Conservation (phyloP, 2,113 vertebrate species). For the Engraulis encrasicolus region DNA sequence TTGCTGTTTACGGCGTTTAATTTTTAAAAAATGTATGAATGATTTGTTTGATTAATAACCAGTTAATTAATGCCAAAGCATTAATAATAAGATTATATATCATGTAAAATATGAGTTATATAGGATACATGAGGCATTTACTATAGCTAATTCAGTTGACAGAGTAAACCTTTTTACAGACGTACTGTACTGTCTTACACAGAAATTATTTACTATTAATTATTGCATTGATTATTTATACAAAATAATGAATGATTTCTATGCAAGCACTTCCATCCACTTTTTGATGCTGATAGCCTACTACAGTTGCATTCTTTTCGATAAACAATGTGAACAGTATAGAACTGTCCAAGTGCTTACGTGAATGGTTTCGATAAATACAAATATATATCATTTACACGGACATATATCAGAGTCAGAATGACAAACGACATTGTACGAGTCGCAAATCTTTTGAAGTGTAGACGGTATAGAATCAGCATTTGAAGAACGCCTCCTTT, state of each 20-base stretch:
- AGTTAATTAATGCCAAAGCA: background rate
- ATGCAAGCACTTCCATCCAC: background rate
- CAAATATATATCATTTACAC: background rate
- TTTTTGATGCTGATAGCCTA: background rate
- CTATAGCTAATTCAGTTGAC: background rate
- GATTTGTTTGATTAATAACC: conserved; percentile 30
- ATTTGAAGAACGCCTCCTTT: background rate
- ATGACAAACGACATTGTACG: conserved; percentile 8
- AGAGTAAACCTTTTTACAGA: background rate
- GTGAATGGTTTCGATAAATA: background rate
- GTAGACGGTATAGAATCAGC: background rate
- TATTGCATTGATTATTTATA: background rate
- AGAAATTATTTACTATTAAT: background rate
- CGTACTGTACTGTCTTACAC: background rate
- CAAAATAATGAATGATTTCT: background rate
- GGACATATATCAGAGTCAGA: background rate
- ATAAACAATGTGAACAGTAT: background rate
- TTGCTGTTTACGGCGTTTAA: conserved; percentile 2
- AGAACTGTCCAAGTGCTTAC: background rate
- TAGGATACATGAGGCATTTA: too few species aligned
- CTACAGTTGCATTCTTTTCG: background rate
- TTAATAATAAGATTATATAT: background rate
- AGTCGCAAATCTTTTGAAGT: conserved; percentile 2
- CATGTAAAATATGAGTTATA: too few species aligned
- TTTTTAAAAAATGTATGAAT: conserved; percentile 27